Percentiles rank a stretch among this genome's conserved stretches.
Evolutionary conservation across 2,797 vertebrate species (phyloP).

Genomic region (Manis javanica): DNA sequence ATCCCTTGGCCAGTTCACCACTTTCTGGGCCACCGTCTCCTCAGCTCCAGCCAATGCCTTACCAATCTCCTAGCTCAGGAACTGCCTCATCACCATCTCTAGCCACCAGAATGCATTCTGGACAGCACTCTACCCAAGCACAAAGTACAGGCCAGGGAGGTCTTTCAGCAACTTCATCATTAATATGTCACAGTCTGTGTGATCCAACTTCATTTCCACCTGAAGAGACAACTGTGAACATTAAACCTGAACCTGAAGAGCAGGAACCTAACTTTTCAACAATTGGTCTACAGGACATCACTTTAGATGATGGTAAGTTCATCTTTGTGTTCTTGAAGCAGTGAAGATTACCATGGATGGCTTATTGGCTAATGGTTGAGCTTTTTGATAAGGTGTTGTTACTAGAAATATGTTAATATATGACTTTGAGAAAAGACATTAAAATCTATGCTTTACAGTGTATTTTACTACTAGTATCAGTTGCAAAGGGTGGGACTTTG

Average conservation of each 20-base stretch:
- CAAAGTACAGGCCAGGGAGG: conserved; percentile 89
- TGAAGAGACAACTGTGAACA: conserved; percentile 90
- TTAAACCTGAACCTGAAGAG: conserved; percentile 98
- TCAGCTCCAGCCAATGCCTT: conserved; percentile 94
- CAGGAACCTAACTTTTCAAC: conserved; percentile 95
- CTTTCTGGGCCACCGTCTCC: conserved; percentile 96
- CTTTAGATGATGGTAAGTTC: conserved; percentile 97
- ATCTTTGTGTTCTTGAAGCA: conserved; percentile 52
- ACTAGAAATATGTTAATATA: conserved; percentile 19
- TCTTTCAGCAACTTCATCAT: conserved; percentile 87
- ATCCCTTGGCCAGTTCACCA: conserved; percentile 91
- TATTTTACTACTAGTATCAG: conserved; percentile 1
- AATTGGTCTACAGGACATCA: conserved; percentile 98
- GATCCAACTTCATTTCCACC: conserved; percentile 91
- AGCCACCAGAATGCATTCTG: conserved; percentile 88
- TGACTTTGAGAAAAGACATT: neutral
- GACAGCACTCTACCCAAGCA: conserved; percentile 89
- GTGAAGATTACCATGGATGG: neutral
- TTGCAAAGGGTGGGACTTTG: neutral
- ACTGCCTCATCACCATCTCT: conserved; percentile 90
- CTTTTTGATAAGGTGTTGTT: conserved; percentile 53
- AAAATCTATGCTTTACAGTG: conserved; percentile 40
- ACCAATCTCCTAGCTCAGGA: conserved; percentile 92
- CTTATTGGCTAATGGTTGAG: conserved; percentile 18
- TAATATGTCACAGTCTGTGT: conserved; percentile 90